Conservation (phyloP, 2,888 invertebrate genomes). For the Rotaria sp. region DNA sequence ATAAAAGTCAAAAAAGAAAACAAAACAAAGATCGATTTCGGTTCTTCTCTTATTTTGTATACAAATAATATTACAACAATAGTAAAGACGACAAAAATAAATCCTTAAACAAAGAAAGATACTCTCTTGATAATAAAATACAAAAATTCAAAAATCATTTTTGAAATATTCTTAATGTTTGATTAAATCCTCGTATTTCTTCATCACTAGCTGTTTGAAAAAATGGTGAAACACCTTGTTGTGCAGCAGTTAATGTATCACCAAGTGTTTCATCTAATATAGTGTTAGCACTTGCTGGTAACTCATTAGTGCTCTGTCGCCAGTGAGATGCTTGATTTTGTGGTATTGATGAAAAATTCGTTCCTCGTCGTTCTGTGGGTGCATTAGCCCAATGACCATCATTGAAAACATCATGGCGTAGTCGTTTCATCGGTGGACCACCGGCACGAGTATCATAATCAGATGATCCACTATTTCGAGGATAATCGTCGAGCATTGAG, state of each 20-base stretch:
- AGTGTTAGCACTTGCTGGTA: not conserved
- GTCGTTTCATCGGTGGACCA: not conserved
- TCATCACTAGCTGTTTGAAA: slow-evolving; percentile 16
- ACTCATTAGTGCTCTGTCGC: not conserved
- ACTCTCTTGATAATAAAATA: not conserved
- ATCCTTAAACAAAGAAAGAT: not conserved
- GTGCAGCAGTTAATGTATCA: not conserved
- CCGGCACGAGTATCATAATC: not conserved
- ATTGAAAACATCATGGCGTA: not conserved
- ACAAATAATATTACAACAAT: not conserved
- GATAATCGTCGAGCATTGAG: not conserved
- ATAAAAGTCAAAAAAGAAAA: not conserved
- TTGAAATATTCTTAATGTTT: not conserved
- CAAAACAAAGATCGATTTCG: not conserved
- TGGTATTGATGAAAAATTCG: not conserved
- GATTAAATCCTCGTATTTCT: slow-evolving; percentile 4
- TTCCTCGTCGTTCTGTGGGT: not conserved
- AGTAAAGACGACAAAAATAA: not conserved
- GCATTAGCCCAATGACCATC: slow-evolving; percentile 15
- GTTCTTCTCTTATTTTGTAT: not conserved
- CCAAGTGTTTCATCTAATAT: not conserved
- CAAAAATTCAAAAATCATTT: not conserved
- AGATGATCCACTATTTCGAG: not conserved
- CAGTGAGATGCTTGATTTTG: not conserved
- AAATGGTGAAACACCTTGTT: not conserved